phyloP scores from a whole-genome alignment of 2,113 vertebrate genomes.

The Pelodiscus sinensis region DNA sequence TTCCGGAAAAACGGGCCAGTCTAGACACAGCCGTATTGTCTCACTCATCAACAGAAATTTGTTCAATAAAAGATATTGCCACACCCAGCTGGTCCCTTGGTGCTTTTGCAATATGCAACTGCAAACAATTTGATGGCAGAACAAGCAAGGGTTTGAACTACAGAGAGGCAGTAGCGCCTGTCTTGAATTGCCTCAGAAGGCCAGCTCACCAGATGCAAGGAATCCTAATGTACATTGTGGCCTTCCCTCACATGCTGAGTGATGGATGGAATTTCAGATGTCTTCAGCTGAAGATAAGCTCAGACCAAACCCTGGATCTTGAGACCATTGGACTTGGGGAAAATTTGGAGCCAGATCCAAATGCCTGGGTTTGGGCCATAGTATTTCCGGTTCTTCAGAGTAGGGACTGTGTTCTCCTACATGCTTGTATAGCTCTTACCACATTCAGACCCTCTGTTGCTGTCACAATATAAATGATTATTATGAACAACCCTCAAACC shows the following conservation, averaged over 20 bases:
- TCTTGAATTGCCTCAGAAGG: not conserved
- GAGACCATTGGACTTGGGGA: not conserved
- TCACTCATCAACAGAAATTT: not conserved
- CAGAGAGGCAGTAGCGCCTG: not conserved
- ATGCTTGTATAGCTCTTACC: not conserved
- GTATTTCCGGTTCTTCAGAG: not conserved
- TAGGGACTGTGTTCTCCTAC: not conserved
- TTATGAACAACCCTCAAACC: not conserved
- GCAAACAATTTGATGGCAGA: not conserved
- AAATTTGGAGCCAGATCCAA: not conserved
- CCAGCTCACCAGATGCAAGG: not conserved
- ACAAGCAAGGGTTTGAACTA: not conserved
- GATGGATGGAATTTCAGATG: not conserved
- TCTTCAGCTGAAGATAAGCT: not conserved
- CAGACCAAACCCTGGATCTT: not conserved
- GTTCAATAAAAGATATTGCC: not conserved
- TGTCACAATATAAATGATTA: not conserved
- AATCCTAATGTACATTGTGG: not conserved
- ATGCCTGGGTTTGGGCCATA: not conserved
- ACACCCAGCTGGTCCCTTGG: not conserved
- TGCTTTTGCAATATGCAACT: not conserved
- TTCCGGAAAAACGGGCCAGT: no score
- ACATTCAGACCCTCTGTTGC: not conserved
- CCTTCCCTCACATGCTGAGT: not conserved
- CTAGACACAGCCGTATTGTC: no score